A percentile compares a stretch with the other conserved stretches of the same genome.
Evolutionary conservation across 2,113 vertebrate genomes (phyloP).

Genomic region (Oxyruncus cristatus): DNA sequence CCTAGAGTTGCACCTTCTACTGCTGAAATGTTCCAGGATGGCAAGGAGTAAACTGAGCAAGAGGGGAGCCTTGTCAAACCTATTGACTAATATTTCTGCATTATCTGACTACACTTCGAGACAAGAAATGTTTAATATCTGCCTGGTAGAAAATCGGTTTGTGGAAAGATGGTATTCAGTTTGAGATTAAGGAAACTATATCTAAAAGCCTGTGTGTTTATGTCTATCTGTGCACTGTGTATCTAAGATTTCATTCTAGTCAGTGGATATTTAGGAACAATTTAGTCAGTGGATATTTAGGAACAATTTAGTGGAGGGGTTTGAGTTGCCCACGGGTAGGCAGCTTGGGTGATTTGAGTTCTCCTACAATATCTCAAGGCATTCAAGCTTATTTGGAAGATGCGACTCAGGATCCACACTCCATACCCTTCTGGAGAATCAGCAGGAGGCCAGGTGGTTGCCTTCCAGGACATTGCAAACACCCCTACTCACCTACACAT

Average conservation of each 20-base stretch:
- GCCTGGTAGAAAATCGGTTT: background rate
- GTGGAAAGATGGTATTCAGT: background rate
- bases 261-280: background rate
- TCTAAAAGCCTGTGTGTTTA: fast-evolving
- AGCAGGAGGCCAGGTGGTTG: background rate
- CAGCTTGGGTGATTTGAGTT: background rate
- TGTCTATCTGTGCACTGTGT: background rate
- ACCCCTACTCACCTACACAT: background rate
- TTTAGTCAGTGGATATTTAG: background rate
- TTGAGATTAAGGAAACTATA: background rate
- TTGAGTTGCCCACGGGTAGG: background rate
- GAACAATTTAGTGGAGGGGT: background rate
- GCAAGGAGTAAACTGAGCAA: background rate
- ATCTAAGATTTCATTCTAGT: background rate
- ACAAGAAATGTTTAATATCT: background rate
- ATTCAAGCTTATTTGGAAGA: background rate
- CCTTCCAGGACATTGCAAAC: background rate
- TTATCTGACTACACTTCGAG: background rate
- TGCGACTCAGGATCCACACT: background rate
- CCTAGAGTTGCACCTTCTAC: background rate
- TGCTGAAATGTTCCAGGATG: background rate
- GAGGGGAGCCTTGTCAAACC: background rate
- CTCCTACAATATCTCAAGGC: background rate
- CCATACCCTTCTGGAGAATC: background rate
- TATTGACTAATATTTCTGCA: background rate